These are phyloP conservation scores for Tetrao urogallus DNA, from an alignment of 2,113 vertebrate species.

Conservation along the genomic window DNA sequence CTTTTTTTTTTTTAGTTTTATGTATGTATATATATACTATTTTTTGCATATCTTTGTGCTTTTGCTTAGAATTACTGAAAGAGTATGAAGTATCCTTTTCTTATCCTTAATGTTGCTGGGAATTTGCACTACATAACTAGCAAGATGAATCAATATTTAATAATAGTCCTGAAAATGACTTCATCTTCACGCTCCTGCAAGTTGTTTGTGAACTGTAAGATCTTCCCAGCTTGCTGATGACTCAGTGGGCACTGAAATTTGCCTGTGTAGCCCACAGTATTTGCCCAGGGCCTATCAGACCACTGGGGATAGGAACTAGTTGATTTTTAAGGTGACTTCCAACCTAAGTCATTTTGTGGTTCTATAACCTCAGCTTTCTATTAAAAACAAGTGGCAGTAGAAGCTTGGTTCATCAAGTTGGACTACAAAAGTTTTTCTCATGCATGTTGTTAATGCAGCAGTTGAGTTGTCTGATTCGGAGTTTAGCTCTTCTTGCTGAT, in stretches of 20 bases:
- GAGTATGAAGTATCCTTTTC: neutral
- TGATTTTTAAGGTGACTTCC: neutral
- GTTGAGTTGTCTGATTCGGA: neutral
- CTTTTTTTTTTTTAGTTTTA: neutral
- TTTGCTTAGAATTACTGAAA: neutral
- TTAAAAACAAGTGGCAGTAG: neutral
- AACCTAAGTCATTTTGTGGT: neutral
- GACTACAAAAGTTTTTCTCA: neutral
- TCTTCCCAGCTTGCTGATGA: neutral
- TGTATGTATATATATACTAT: neutral
- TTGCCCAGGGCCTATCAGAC: fast-evolving
- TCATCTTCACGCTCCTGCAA: neutral
- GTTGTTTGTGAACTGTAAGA: neutral
- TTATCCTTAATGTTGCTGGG: neutral
- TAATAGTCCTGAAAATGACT: neutral
- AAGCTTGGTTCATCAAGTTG: neutral
- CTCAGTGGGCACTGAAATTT: neutral
- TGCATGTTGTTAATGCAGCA: neutral
- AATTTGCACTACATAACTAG: neutral
- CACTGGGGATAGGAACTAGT: neutral
- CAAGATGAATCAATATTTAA: neutral
- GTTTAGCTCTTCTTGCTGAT: neutral
- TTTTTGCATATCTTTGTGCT: neutral
- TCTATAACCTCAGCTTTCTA: neutral
- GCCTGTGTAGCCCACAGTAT: neutral